Percentiles rank a stretch among this genome's conserved stretches.
These are phyloP conservation scores for Sarcophaga carnaria DNA, from an alignment of 2,888 invertebrate genomes.

Conservation along the genomic window DNA sequence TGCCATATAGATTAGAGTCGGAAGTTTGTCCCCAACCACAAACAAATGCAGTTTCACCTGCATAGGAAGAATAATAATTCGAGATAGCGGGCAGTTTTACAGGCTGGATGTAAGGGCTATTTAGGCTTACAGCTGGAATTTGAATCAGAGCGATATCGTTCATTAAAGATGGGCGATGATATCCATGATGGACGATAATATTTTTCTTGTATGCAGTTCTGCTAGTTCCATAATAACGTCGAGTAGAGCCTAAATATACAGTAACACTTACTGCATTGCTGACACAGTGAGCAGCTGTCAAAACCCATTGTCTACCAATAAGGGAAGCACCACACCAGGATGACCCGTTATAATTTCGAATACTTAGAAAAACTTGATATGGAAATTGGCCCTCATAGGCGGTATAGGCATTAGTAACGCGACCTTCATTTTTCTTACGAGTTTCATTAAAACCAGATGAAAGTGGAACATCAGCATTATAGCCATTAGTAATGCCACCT, in stretches of 20 bases:
- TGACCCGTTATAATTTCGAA: too few relatives aligned
- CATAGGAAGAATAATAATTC: constrained; percentile 70
- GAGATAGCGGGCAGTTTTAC: constrained; percentile 71
- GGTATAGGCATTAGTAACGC: constrained; percentile 69
- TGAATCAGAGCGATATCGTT: constrained; percentile 77
- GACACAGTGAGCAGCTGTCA: constrained; percentile 47
- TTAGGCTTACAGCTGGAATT: constrained; percentile 72
- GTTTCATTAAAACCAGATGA: too few relatives aligned
- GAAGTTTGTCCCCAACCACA: constrained; percentile 82
- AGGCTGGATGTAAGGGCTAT: constrained; percentile 29
- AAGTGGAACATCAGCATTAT: neutral
- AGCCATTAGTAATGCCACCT: neutral
- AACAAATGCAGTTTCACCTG: constrained; percentile 74
- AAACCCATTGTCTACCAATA: constrained; percentile 24
- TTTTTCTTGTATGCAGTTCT: constrained; percentile 66
- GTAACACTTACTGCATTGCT: constrained; percentile 54
- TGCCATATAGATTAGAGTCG: constrained; percentile 71
- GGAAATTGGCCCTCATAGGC: constrained; percentile 68
- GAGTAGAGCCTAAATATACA: constrained; percentile 74
- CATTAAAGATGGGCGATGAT: constrained; percentile 72
- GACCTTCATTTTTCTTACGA: constrained; percentile 13
- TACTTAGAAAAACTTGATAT: constrained; percentile 71
- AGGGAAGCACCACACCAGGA: constrained; percentile 76
- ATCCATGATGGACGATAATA: constrained; percentile 76
- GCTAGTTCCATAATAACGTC: constrained; percentile 68